Evolutionary conservation across 2,797 vertebrate species (phyloP), one percentile per base, ranked within the genome.

Genomic region (Pipistrellus pipistrellus): DNA sequence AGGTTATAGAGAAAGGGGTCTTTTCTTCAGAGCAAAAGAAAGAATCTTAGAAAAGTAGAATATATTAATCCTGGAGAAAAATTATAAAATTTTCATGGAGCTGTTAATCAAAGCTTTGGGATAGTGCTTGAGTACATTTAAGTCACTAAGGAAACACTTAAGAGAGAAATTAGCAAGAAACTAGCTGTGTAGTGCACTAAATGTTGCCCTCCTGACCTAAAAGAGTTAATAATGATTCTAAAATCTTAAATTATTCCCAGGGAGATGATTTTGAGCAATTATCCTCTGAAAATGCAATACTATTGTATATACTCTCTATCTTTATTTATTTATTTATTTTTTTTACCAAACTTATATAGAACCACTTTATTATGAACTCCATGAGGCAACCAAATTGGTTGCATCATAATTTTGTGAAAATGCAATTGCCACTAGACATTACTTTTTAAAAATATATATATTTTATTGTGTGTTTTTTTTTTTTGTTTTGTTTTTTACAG

Each of bases 331-430:
- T 41, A 41, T 21, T 90, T 30, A 91, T 90, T 91, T 84, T 21
- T 90, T 21, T 90, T 30, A 91, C 4, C 66, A 14, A 84, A 59
- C 84, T 76, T 83, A 71, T 48, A 14, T 46, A 68, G 25, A 87
- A 64, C 75, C 12, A 55, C 12, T 93, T 92, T 66, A 57, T 87
- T 57, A 71, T 72, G n/a, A 91, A 78, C n/a, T 35, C 3, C 32
- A 64, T 2, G 18, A 55, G 38, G 38, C 13, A 89, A 41, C 9
- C 25, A 88, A 81, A 64, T 78, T 88, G 38, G 32, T 51, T 78
- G 11, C 20, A 81, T 77, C 27, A 21, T 91, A 76, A 89, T 87
- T 91, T 89, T 91, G 46, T 80, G 30, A 88, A 72, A 84, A 81
- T 83, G 8, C 59, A 82, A 75, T 91, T 96, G 76, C 13, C 90